phyloP scores from a whole-genome alignment of 1,140 invertebrate genomes.

The Brachionus plicatilis region DNA sequence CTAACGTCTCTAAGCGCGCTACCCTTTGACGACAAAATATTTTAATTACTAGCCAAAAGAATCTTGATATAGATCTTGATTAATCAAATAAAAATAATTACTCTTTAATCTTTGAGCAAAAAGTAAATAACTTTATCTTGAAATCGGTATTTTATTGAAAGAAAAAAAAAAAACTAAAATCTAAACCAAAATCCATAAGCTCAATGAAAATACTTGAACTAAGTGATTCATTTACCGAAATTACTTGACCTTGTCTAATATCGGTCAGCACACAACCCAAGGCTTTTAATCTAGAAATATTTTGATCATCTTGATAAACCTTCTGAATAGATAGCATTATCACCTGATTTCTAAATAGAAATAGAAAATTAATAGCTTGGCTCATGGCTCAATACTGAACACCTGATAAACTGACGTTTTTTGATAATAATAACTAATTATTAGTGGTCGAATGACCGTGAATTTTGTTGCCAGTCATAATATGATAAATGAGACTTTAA shows the following conservation, averaged over 20 bases:
- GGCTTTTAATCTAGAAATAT: not conserved
- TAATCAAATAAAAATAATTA: slow-evolving; percentile 10
- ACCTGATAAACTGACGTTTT: not conserved
- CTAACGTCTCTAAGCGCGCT: not conserved
- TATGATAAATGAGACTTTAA: slow-evolving; percentile 26
- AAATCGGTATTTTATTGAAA: not conserved
- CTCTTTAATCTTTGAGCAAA: not conserved
- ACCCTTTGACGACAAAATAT: not conserved
- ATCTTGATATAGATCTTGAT: not conserved
- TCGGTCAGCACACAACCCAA: not conserved
- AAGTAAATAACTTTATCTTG: slow-evolving; percentile 26
- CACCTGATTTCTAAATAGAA: not conserved
- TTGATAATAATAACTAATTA: not conserved
- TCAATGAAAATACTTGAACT: not conserved
- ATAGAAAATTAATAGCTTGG: not conserved
- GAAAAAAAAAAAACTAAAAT: not conserved
- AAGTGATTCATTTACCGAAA: not conserved
- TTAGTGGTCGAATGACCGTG: not conserved
- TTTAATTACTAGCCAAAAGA: slow-evolving; percentile 2
- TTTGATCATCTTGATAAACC: not conserved
- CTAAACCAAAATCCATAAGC: not conserved
- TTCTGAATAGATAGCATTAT: not conserved
- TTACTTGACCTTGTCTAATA: not conserved
- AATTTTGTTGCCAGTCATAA: not conserved
- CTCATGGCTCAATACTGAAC: not conserved